Conservation (phyloP, 2,113 vertebrate genomes). For the Tetrao urogallus region DNA sequence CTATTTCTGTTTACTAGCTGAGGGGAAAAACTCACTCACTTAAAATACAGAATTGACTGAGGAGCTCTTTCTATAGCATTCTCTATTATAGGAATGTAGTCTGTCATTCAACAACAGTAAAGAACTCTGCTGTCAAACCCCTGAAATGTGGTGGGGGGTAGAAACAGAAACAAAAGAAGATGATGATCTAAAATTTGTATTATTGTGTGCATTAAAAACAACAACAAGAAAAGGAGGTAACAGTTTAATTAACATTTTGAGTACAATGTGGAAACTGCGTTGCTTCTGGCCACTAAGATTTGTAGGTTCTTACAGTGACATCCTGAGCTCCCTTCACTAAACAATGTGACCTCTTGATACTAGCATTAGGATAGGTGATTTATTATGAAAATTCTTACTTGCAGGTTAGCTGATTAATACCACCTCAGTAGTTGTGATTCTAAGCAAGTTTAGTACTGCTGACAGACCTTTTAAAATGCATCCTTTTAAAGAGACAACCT, state of each 20-base stretch:
- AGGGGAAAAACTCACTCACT: background rate
- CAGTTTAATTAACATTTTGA: background rate
- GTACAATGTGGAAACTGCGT: background rate
- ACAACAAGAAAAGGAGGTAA: background rate
- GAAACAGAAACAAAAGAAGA: background rate
- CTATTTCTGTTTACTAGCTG: background rate
- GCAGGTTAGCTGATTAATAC: background rate
- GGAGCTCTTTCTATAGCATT: background rate
- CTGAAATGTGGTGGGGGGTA: background rate
- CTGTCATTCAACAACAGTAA: background rate
- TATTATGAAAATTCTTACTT: background rate
- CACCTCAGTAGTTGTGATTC: background rate
- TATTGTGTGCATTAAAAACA: background rate
- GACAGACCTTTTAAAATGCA: background rate
- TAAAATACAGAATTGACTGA: background rate
- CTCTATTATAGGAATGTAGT: background rate
- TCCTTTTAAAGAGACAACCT: background rate
- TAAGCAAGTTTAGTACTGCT: background rate
- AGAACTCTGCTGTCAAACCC: background rate
- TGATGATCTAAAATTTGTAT: background rate
- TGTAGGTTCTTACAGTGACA: background rate
- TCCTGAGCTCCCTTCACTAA: background rate
- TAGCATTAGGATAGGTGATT: background rate
- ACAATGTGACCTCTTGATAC: background rate
- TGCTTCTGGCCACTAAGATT: background rate